Conservation (phyloP, 2,888 invertebrate species). For the Heliconius ismenius region DNA sequence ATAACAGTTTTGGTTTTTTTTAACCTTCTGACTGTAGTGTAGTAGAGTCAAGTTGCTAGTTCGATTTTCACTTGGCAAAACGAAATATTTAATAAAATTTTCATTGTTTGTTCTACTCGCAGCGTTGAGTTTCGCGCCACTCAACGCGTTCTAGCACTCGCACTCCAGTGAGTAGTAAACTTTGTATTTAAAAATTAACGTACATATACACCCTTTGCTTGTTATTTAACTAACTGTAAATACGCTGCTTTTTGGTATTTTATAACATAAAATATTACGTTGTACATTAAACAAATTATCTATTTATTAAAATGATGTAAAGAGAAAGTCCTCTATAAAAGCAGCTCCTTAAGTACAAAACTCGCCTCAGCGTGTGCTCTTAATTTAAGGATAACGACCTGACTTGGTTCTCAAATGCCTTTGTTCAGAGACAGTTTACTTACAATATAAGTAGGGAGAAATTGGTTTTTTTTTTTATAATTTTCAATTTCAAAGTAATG, state of each 20-base stretch:
- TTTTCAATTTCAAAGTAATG: neutral
- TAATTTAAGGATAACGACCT: slow-evolving; percentile 16
- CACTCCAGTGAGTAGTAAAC: no score
- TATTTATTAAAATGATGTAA: slow-evolving; percentile 1
- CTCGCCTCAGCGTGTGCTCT: slow-evolving; percentile 14
- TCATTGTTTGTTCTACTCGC: no score
- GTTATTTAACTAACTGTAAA: no score
- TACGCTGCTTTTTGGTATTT: neutral
- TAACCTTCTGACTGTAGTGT: no score
- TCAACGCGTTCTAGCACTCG: no score
- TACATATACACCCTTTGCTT: no score
- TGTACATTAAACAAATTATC: neutral
- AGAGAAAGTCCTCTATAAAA: slow-evolving; percentile 1
- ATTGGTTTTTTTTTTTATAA: neutral
- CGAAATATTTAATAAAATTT: no score
- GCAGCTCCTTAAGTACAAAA: slow-evolving; percentile 14
- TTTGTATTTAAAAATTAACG: no score
- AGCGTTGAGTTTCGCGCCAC: no score
- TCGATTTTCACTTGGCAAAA: no score
- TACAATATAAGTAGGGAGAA: neutral
- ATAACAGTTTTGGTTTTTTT: no score
- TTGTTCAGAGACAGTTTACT: slow-evolving; percentile 15
- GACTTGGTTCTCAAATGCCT: slow-evolving; percentile 7
- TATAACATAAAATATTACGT: neutral
- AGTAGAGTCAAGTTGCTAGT: no score